These are phyloP conservation scores for Vandiemenella viatica DNA, from an alignment of 2,888 invertebrate species.

Conservation along the genomic window DNA sequence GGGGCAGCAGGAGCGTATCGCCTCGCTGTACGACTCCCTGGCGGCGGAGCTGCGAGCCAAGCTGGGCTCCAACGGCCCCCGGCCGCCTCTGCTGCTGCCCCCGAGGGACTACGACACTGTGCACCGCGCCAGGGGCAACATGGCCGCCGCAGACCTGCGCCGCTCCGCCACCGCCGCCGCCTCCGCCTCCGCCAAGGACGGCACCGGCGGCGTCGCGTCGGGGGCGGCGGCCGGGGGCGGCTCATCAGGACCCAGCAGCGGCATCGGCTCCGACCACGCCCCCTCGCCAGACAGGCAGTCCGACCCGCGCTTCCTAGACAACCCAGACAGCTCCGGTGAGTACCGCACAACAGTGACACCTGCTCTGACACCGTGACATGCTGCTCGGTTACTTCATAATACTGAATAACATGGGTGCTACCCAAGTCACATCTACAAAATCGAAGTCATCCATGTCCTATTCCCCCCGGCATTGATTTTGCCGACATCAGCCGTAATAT, in stretches of 20 bases:
- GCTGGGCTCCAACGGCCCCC: slow-evolving; percentile 32
- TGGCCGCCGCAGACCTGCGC: slow-evolving; percentile 52
- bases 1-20: slow-evolving; percentile 29
- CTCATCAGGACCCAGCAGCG: slow-evolving; percentile 30
- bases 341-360: too few species aligned
- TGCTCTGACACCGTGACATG: too few species aligned
- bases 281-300: slow-evolving; percentile 57
- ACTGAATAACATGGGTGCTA: too few species aligned
- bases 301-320: slow-evolving; percentile 35
- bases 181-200: too few species aligned
- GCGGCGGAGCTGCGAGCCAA: slow-evolving; percentile 80
- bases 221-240: slow-evolving; percentile 12
- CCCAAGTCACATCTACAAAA: too few species aligned
- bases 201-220: slow-evolving; percentile 19
- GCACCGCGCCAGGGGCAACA: slow-evolving; percentile 59
- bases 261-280: slow-evolving; percentile 78
- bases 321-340: slow-evolving; percentile 47
- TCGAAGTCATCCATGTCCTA: too few species aligned
- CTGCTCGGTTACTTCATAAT: too few species aligned
- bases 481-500: too few species aligned
- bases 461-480: too few species aligned
- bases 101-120: slow-evolving; percentile 91
- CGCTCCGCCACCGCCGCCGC: slow-evolving; percentile 57
- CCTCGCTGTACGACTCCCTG: slow-evolving; percentile 75
- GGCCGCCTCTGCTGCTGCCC: slow-evolving; percentile 69